Evolutionary conservation across 1,140 invertebrate genomes (phyloP), one percentile per base, ranked within the genome.

Genomic region (Sitophilus oryzae): DNA sequence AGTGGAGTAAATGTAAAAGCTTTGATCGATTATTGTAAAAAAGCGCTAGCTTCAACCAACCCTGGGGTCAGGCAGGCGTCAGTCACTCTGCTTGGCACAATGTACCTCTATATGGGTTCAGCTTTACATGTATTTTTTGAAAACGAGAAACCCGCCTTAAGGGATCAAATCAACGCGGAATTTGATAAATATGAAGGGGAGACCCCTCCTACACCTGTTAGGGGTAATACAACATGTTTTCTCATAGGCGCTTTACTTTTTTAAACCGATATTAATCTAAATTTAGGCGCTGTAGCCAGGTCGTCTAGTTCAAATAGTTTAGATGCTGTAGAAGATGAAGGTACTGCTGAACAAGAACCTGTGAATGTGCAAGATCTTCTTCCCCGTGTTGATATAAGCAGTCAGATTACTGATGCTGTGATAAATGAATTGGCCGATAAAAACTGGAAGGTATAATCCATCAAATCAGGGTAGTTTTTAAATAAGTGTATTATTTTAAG

Each of bases 401-500:
- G 80, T n/a, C 84, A 88, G 63, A 86, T 97, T 37, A 93, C 90
- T 1, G 86, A 91, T 52, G 70, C 80, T 0, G 71, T 96, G 0
- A 71, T 96, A 0, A 82, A 79, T 35, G 89, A 96, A 71, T 75
- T 98, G 52, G 77, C 80, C 20, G 93, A 96, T 71, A 96, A 95
- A 73, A 93, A 95, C 71, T 97, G 93, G 93, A 96, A 96, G 77
- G 84, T 83, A 45, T 14, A 10, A 30, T 30, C 11, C 25, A 6
- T 11, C 5, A 30, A 6, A 30, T 30, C 25, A 11, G 5, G 25
- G 11, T n/a, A n/a, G n/a, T n/a, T n/a, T n/a, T n/a, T n/a, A n/a
- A n/a, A n/a, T n/a, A n/a, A n/a, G n/a, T n/a, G n/a, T n/a, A n/a
- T n/a, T n/a, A n/a, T n/a, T n/a, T n/a, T n/a, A n/a, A n/a, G n/a